Percentiles rank a stretch among this genome's conserved stretches.
phyloP scores from a whole-genome alignment of 2,888 invertebrate genomes.

The Seira sanloemensis region DNA sequence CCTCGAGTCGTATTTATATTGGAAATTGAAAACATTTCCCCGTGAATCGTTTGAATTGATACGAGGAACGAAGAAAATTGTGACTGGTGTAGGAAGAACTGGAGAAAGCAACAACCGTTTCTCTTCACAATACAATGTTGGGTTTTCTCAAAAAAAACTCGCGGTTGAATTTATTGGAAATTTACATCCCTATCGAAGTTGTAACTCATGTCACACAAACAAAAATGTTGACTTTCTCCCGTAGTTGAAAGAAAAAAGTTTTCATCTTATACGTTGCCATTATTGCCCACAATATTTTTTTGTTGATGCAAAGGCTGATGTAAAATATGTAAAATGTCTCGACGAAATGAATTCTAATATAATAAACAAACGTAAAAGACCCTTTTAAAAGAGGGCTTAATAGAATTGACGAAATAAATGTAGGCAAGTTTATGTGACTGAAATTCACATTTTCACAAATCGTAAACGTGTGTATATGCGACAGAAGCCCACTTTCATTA shows the following conservation, averaged over 20 bases:
- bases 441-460: slow-evolving; percentile 37
- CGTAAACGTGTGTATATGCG: not conserved
- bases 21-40: slow-evolving; percentile 57
- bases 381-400: not conserved
- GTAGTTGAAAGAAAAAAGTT: slow-evolving; percentile 15
- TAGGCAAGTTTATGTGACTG: slow-evolving; percentile 46
- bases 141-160: not conserved
- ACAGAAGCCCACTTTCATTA: slow-evolving; percentile 5
- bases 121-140: not conserved
- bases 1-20: slow-evolving; percentile 60
- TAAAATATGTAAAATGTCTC: slow-evolving; percentile 24
- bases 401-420: not conserved
- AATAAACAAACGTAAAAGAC: slow-evolving; percentile 35
- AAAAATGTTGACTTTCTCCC: not conserved
- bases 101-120: slow-evolving; percentile 43
- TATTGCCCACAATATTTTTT: not conserved
- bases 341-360: slow-evolving; percentile 44
- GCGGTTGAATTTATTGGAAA: not conserved
- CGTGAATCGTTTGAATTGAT: not conserved
- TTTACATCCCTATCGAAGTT: not conserved
- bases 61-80: slow-evolving; percentile 15
- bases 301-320: not conserved
- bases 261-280: not conserved
- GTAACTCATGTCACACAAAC: slow-evolving; percentile 1
- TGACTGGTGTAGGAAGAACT: not conserved